These are phyloP conservation scores for Pygocentrus nattereri DNA, from an alignment of 2,797 vertebrate genomes.

Conservation along the genomic window DNA sequence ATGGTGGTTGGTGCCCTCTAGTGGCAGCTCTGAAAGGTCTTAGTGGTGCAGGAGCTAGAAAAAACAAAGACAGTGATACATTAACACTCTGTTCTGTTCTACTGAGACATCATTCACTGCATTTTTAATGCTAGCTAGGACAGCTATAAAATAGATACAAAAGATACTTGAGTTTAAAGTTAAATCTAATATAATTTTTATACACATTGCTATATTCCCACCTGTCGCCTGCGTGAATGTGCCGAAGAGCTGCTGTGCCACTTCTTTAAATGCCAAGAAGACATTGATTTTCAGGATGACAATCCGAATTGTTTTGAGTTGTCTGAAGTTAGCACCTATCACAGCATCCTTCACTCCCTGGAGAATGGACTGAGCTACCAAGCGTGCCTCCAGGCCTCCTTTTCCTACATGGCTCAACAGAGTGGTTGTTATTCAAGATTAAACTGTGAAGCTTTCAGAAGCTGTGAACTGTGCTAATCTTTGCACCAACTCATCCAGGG, in stretches of 20 bases:
- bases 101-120: neutral
- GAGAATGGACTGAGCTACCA: constrained; percentile 68
- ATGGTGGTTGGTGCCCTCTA: constrained; percentile 7
- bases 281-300: constrained; percentile 63
- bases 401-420: constrained; percentile 55
- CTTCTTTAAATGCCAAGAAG: constrained; percentile 67
- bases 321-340: neutral
- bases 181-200: neutral
- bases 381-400: constrained; percentile 55
- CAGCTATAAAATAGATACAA: neutral
- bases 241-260: constrained; percentile 58
- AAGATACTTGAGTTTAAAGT: no score
- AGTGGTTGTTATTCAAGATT: neutral
- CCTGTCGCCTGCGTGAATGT: constrained; percentile 31
- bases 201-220: constrained; percentile 28
- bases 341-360: constrained; percentile 55
- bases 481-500: no score
- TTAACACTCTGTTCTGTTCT: neutral
- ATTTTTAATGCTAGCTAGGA: neutral
- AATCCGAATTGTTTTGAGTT: constrained; percentile 63
- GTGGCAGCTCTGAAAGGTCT: neutral
- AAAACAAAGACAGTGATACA: neutral
- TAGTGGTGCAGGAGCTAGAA: constrained; percentile 38
- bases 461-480: no score
- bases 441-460: neutral